These are phyloP conservation scores for Lagorchestes hirsutus DNA, from an alignment of 2,797 vertebrate species.

Conservation along the genomic window DNA sequence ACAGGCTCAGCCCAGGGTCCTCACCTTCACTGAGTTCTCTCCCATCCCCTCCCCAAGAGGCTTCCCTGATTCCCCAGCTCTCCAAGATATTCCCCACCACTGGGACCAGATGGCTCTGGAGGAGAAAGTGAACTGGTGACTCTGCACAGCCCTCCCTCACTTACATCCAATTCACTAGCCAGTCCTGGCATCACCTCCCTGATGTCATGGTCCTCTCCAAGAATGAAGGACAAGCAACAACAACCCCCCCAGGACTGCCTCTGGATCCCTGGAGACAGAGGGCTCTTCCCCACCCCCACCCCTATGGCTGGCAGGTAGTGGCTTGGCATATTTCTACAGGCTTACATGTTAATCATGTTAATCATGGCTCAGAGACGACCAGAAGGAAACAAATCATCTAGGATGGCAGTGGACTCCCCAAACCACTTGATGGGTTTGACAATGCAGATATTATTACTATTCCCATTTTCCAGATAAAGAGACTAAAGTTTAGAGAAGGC, in stretches of 20 bases:
- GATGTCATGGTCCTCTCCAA: no score
- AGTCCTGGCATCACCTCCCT: no score
- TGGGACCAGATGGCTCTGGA: no score
- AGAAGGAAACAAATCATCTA: neutral
- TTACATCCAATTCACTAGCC: no score
- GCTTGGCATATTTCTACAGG: neutral
- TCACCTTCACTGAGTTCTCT: no score
- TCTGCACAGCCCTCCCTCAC: no score
- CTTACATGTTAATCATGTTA: neutral
- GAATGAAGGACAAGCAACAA: no score
- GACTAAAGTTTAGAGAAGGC: neutral
- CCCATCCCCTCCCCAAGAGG: neutral
- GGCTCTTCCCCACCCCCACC: neutral
- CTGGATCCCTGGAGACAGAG: neutral
- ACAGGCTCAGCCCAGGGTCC: no score
- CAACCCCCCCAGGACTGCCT: neutral
- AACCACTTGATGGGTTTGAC: neutral
- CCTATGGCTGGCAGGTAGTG: neutral
- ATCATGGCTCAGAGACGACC: neutral
- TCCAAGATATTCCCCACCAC: neutral
- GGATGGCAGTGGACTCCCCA: neutral
- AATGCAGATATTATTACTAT: neutral
- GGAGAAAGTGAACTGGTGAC: no score
- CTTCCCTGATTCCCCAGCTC: neutral
- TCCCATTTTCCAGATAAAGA: neutral